phyloP scores from a whole-genome alignment of 2,888 invertebrate genomes.

The Rhamphomyia laevipes region DNA sequence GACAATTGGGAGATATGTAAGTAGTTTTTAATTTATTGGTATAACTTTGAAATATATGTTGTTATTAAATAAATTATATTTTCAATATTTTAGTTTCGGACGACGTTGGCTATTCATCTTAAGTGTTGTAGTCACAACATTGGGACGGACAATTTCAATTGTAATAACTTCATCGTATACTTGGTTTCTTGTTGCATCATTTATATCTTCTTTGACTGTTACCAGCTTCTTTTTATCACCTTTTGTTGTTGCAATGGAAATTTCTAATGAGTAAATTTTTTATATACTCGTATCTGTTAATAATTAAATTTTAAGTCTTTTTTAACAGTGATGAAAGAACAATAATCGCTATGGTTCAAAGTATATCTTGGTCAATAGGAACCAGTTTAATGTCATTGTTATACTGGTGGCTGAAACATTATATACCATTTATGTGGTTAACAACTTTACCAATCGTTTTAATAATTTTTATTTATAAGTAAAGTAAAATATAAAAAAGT shows the following conservation, averaged over 20 bases:
- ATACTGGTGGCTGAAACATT: constrained; percentile 41
- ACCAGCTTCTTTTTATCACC: constrained; percentile 41
- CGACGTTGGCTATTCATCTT: constrained; percentile 41
- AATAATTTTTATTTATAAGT: constrained; percentile 39
- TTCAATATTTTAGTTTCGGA: constrained; percentile 38
- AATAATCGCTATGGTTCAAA: constrained; percentile 40
- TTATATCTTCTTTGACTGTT: constrained; percentile 38
- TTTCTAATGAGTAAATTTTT: constrained; percentile 36
- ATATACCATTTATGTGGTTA: constrained; percentile 40
- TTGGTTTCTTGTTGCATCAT: constrained; percentile 36
- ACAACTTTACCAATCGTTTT: constrained; percentile 39
- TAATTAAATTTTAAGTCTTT: too few relatives aligned
- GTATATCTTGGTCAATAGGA: constrained; percentile 42
- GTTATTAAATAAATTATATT: not conserved
- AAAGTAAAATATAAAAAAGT: constrained; percentile 19
- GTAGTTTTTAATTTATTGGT: constrained; percentile 15
- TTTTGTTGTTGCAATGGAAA: constrained; percentile 43
- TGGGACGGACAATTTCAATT: constrained; percentile 36
- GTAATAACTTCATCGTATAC: constrained; percentile 34
- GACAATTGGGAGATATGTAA: constrained; percentile 47
- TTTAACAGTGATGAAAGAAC: constrained; percentile 37
- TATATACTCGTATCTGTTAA: too few relatives aligned
- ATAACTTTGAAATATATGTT: not conserved
- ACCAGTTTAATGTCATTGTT: constrained; percentile 41
- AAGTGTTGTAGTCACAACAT: constrained; percentile 35